A percentile compares a stretch with the other conserved stretches of the same genome.
Conservation (phyloP, 1,140 invertebrate genomes). For the Ridgeia piscesae region DNA sequence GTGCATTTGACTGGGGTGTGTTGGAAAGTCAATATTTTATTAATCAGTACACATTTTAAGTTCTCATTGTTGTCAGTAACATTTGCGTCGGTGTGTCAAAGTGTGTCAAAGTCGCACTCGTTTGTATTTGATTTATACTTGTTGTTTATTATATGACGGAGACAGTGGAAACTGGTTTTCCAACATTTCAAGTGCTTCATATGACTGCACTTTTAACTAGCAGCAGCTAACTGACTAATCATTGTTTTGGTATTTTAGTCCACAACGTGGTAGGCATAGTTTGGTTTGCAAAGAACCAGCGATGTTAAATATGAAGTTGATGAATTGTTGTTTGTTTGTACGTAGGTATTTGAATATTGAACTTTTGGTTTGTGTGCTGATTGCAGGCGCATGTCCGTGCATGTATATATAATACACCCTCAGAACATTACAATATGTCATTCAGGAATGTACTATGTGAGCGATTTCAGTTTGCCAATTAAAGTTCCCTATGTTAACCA, state of each 20-base stretch:
- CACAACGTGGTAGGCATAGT: not conserved
- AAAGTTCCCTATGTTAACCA: not conserved
- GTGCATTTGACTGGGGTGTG: not conserved
- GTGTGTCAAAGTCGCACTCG: not conserved
- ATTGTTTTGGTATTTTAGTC: constrained; percentile 6
- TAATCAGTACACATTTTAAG: not conserved
- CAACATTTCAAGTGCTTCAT: not conserved
- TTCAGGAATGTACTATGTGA: not conserved
- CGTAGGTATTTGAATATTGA: not conserved
- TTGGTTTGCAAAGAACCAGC: not conserved
- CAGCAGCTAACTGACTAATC: not conserved
- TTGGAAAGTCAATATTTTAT: not conserved
- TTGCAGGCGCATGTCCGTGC: not conserved
- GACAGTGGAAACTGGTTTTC: not conserved
- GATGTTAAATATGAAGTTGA: not conserved
- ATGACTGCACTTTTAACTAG: not conserved
- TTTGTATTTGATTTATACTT: not conserved
- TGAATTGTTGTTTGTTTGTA: not conserved
- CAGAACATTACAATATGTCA: not conserved
- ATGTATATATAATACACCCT: not conserved
- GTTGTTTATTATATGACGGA: not conserved
- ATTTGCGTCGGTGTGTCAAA: not conserved
- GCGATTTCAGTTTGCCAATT: not conserved
- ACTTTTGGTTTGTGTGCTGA: not conserved
- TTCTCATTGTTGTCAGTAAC: not conserved